These are phyloP conservation scores for Elysia crispata DNA, from an alignment of 2,888 invertebrate species.

Conservation along the genomic window DNA sequence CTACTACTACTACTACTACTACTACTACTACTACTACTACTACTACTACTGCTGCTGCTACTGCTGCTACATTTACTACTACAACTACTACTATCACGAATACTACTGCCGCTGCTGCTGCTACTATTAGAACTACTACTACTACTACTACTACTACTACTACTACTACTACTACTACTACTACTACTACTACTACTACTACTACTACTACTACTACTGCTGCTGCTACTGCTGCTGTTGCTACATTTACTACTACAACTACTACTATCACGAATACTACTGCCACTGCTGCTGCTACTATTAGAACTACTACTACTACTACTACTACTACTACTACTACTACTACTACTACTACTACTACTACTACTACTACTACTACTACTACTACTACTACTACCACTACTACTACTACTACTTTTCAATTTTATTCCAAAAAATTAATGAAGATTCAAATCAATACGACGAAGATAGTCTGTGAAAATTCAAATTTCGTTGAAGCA, in stretches of 20 bases:
- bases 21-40: constrained; percentile 9
- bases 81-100: no score
- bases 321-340: constrained; percentile 13
- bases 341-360: constrained; percentile 42
- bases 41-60: background rate
- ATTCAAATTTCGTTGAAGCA: no score
- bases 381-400: constrained; percentile 42
- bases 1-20: constrained; percentile 9
- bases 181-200: constrained; percentile 9
- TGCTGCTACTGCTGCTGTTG: background rate
- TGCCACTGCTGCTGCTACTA: no score
- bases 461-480: no score
- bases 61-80: no score
- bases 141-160: no score
- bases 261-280: no score
- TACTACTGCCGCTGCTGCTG: no score
- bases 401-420: constrained; percentile 36
- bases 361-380: constrained; percentile 44
- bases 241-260: no score
- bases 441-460: no score
- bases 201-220: constrained; percentile 4
- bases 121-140: no score
- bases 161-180: constrained; percentile 9
- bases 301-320: constrained; percentile 2
- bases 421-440: no score